Conservation (phyloP, 2,797 vertebrate genomes). For the Hylomyscus alleni region DNA sequence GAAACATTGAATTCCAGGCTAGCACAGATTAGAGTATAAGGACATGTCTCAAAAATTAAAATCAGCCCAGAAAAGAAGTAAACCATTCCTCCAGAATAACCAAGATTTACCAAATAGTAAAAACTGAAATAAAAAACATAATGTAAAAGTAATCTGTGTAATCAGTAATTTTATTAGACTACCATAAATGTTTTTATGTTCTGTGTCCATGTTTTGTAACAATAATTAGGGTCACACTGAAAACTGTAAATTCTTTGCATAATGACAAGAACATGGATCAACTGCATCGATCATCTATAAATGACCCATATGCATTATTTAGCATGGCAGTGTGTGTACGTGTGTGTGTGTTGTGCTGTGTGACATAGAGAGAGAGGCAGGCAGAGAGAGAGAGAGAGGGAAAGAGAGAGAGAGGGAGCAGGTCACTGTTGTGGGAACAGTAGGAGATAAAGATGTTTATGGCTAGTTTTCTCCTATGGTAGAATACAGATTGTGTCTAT, state of each 20-base stretch:
- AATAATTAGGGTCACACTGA: not conserved
- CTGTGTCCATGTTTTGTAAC: accelerated
- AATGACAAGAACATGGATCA: not conserved
- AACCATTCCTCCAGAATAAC: not conserved
- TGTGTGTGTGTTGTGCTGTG: not conserved
- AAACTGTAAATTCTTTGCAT: not conserved
- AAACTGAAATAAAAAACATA: too few relatives aligned
- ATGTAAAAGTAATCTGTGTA: too few relatives aligned
- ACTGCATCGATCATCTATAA: accelerated
- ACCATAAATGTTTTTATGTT: accelerated
- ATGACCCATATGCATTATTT: not conserved
- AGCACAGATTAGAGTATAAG: not conserved
- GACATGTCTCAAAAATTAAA: not conserved
- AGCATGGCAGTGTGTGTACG: not conserved
- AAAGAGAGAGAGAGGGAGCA: not conserved
- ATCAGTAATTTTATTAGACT: not conserved
- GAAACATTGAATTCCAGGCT: not conserved
- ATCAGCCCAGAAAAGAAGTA: not conserved
- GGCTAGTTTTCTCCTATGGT: not conserved
- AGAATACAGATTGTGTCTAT: not conserved
- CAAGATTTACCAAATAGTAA: not conserved
- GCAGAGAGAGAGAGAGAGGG: not conserved
- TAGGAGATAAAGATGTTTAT: not conserved
- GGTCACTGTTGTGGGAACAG: not conserved
- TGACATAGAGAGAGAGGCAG: not conserved